Evolutionary conservation across 2,113 vertebrate species (phyloP), one percentile per base, ranked within the genome.

Genomic region (Misgurnus mizolepis): DNA sequence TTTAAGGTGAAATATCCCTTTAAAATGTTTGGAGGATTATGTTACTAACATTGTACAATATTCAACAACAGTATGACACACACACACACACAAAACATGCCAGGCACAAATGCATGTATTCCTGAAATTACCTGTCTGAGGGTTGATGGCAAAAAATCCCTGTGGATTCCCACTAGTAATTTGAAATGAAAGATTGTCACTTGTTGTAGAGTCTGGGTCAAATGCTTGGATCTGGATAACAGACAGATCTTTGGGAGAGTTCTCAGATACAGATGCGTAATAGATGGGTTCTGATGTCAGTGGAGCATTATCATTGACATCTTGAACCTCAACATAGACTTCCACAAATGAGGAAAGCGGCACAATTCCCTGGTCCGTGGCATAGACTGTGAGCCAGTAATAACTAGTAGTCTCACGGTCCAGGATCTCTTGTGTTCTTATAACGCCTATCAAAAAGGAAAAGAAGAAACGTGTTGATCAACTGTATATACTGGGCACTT

Each of bases 111-210:
- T 56, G 3, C 5, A 72, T 18, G 9, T 12, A 4, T 10, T 6
- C 8, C 4, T 50, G 6, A 43, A 40, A 89, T 67, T 86, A 95
- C 95, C 94, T 70, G 94, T 94, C 88, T 93, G 93, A 4, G 90
- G 87, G 71, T 95, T 91, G 71, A 96, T 93, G 47, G 84, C 72
- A 78, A 96, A 96, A 87, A 96, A 95, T 49, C 95, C 95, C 60
- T 95, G 95, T 0, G 95, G 95, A 86, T 96, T 96, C 86, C 95
- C 95, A 80, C 93, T 94, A 18, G 93, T 92, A 82, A 96, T 95
- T 89, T 85, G 94, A 86, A 93, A 96, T 4, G 83, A 89, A 65
- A 96, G 75, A 74, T 93, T 93, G 85, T 95, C 94, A 8, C 86
- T 90, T 43, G 92, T 92, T 71, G 90, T 92, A 0, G 90, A 92